A percentile compares a stretch with the other conserved stretches of the same genome.
Evolutionary conservation across 2,888 invertebrate genomes (phyloP).

Genomic region (Galerucella calmariensis): DNA sequence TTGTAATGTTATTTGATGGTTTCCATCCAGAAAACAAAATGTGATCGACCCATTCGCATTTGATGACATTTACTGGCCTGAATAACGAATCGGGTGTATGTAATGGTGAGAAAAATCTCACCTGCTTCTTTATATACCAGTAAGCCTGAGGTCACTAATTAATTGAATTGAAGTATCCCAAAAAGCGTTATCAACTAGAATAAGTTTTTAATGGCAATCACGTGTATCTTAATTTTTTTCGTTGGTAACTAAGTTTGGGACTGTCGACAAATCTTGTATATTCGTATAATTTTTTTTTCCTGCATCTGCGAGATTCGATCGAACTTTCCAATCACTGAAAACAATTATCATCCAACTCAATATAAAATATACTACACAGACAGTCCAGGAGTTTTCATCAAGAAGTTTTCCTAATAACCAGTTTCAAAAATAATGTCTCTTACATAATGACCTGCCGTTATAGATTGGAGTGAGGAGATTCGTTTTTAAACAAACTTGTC

Average conservation of each 20-base stretch:
- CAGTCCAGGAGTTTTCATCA: neutral
- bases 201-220: slow-evolving; percentile 18
- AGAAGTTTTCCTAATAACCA: neutral
- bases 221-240: slow-evolving; percentile 14
- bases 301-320: neutral
- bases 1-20: neutral
- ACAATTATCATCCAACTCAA: neutral
- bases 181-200: slow-evolving; percentile 15
- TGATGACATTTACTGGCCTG: neutral
- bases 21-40: neutral
- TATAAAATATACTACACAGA: neutral
- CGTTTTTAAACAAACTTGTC: no score
- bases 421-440: neutral
- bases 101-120: slow-evolving; percentile 11
- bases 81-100: neutral
- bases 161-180: slow-evolving; percentile 1
- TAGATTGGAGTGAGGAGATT: no score
- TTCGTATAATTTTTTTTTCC: neutral
- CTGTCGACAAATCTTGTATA: neutral
- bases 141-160: slow-evolving; percentile 15
- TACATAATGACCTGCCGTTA: neutral
- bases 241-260: neutral
- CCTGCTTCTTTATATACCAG: slow-evolving; percentile 5
- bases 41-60: neutral
- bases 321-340: neutral